A percentile compares a stretch with the other conserved stretches of the same genome.
phyloP scores from a whole-genome alignment of 2,797 vertebrate species.

The Myioborus melanocephalus region DNA sequence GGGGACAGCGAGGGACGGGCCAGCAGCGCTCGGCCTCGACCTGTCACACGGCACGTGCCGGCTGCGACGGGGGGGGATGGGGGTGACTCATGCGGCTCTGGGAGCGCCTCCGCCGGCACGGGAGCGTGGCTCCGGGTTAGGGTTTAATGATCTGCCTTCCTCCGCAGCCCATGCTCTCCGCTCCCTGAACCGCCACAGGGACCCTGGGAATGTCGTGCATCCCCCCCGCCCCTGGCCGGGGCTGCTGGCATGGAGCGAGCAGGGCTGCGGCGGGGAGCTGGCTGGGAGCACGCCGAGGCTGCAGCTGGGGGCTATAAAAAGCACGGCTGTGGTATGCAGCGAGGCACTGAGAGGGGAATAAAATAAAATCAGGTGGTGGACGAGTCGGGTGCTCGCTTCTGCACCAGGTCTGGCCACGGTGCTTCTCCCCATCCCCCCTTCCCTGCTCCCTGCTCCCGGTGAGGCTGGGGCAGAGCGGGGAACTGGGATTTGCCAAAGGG shows the following conservation, averaged over 20 bases:
- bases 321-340: slow-evolving; percentile 41
- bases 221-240: background rate
- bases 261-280: background rate
- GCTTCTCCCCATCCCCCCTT: background rate
- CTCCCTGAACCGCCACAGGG: background rate
- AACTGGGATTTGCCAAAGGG: background rate
- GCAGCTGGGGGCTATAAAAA: slow-evolving; percentile 65
- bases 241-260: slow-evolving; percentile 7
- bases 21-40: background rate
- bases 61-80: background rate
- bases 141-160: slow-evolving; percentile 21
- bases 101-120: background rate
- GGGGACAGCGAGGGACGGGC: background rate
- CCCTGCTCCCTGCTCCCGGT: background rate
- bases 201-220: background rate
- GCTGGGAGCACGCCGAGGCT: slow-evolving; percentile 29
- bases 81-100: background rate
- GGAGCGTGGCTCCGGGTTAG: slow-evolving; percentile 22
- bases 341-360: slow-evolving; percentile 22
- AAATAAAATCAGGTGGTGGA: slow-evolving; percentile 46
- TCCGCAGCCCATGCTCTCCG: background rate
- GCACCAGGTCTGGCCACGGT: background rate
- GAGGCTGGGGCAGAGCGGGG: background rate
- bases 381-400: background rate
- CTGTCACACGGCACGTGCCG: background rate